Base-by-base conservation (phyloP, 92 coral and sea anemone species). In the Parazoanthus swiftii region DNA sequence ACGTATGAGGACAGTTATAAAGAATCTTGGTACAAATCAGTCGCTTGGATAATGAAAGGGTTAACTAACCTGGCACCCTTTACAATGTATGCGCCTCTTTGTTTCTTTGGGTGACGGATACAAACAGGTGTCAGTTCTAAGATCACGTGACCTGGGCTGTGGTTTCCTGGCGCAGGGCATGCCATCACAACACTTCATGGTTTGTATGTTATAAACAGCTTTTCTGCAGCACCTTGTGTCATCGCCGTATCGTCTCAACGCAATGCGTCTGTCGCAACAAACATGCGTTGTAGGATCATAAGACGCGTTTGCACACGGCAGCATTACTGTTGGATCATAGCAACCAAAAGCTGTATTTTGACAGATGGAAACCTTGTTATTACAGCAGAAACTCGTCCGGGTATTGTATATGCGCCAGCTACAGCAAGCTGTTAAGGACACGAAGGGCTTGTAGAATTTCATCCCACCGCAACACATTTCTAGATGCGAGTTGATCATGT, bases 281-380 rank as follows among this genome's bases (percentile, higher is more conserved):
- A 82, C n/a, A n/a, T 82, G 76, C 29, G 86, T 66, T 82, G 86
- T 29, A 29, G 86, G 86, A 42, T 82, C 86, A 42, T 82, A 82
- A 68, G n/a, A 82, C 50, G 86, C 50, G 75, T 68, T 68, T 25
- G 56, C 66, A 23, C 86, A 68, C 10, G 56, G 38, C 10, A 10
- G 59, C 50, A 13, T 82, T 6, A 18, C 25, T 4, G 39, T 10
- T 42, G 76, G 29, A 74, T 23, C 44, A 15, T 26, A 43, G n/a
- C 70, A 36, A 63, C 74, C 35, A 20, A 7, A 39, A 4, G 76
- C 21, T n/a, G 21, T 8, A n/a, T 26, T 82, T 6, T 54, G 86
- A 43, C 86, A 82, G 14, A 73, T 54, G n/a, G 39, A n/a, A n/a
- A 14, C 11, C 1, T 74, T 74, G 58, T 16, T 68, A 4, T 46